These are phyloP conservation scores for Syngnathus scovelli DNA, from an alignment of 2,113 vertebrate species.

Conservation along the genomic window DNA sequence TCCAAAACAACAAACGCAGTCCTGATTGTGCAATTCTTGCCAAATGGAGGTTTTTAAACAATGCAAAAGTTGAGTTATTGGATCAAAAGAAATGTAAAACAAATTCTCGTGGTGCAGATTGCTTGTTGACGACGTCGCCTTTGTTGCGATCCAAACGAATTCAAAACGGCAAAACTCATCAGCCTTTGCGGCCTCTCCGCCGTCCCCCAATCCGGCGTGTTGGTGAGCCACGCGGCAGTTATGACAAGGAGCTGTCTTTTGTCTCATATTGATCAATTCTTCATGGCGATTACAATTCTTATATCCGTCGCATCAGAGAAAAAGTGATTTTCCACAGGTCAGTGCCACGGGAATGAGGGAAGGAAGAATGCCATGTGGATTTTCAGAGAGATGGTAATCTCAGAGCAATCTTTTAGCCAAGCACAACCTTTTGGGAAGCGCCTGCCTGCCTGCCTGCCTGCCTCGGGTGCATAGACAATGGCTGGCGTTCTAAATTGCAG, in stretches of 20 bases:
- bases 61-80: not conserved
- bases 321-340: conserved; percentile 23
- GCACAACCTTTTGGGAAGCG: conserved; percentile 14
- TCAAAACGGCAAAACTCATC: conserved; percentile 33
- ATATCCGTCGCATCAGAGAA: conserved; percentile 19
- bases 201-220: conserved; percentile 38
- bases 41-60: not conserved
- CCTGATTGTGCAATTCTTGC: not conserved
- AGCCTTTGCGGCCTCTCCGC: conserved; percentile 34
- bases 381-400: conserved; percentile 40
- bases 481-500: conserved; percentile 25
- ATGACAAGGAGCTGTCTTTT: conserved; percentile 50
- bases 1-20: not conserved
- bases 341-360: not conserved
- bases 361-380: conserved; percentile 10
- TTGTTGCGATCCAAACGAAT: conserved; percentile 16
- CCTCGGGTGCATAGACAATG: conserved; percentile 27
- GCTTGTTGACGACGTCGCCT: conserved; percentile 31
- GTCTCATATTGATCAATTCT: conserved; percentile 48
- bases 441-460: not conserved
- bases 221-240: conserved; percentile 37
- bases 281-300: conserved; percentile 50
- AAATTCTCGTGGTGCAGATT: conserved; percentile 14
- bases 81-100: not conserved
- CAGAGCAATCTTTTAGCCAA: conserved; percentile 39